phyloP scores from a whole-genome alignment of 2,797 vertebrate genomes.

The Cirrhinus molitorella region DNA sequence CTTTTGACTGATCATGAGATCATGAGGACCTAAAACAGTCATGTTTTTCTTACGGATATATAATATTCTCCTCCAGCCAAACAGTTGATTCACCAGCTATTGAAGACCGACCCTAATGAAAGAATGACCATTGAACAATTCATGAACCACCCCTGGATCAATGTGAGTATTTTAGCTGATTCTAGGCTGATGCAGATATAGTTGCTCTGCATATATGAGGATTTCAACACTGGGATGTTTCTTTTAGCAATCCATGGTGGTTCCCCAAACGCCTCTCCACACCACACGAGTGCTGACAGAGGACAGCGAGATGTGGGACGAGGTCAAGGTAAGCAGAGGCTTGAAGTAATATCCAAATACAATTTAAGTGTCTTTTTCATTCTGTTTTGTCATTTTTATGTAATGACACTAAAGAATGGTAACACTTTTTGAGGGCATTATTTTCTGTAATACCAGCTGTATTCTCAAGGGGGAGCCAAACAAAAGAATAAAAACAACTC shows the following conservation, averaged over 20 bases:
- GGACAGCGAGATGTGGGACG: slow-evolving; percentile 96
- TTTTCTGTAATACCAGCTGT: not conserved
- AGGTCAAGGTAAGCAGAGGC: slow-evolving; percentile 89
- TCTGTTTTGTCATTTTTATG: not conserved
- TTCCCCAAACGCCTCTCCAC: slow-evolving; percentile 94
- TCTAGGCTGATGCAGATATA: slow-evolving; percentile 35
- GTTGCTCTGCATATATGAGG: not conserved
- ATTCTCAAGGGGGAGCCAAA: slow-evolving; percentile 45
- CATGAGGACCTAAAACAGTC: not conserved
- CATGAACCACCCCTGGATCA: slow-evolving; percentile 98
- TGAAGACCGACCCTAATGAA: slow-evolving; percentile 97
- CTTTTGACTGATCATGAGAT: too few relatives aligned
- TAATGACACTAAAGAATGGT: not conserved
- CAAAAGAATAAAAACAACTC: not conserved
- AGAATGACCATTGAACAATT: slow-evolving; percentile 95
- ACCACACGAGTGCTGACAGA: slow-evolving; percentile 94
- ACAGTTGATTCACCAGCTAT: slow-evolving; percentile 90
- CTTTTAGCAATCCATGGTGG: slow-evolving; percentile 89
- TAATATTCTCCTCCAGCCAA: slow-evolving; percentile 80
- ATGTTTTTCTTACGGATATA: not conserved
- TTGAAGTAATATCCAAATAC: not conserved
- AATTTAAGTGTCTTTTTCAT: not conserved
- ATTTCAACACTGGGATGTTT: slow-evolving; percentile 31
- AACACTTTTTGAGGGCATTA: not conserved
- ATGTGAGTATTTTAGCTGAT: slow-evolving; percentile 77